Base-by-base conservation (phyloP, 1,140 invertebrate genomes). In the Callitettix versicolor region DNA sequence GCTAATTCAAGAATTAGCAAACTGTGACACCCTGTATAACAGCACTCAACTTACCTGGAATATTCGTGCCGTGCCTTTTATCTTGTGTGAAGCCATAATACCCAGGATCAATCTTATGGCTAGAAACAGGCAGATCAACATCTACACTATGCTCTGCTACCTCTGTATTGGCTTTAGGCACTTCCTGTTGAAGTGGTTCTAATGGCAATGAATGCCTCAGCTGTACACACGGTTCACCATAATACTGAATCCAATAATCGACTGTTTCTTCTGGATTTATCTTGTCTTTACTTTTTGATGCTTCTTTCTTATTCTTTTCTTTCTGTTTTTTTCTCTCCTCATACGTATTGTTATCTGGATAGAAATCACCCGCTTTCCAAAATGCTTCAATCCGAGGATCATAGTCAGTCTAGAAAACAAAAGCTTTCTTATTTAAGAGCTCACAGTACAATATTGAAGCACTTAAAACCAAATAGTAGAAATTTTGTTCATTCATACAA, bases 301-400 rank as follows among this genome's bases (percentile, higher is more conserved):
- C 36, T 58, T 66, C 51, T 67, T 73, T 5, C 66, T 65, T 2
- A 76, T 61, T 60, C 64, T 63, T 44, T 40, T 59, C 40, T 5
- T 48, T 41, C 12, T 56, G 50, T 42, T 60, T 57, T 21, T 59
- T 47, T 36, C 59, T 50, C 17, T 60, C 50, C 30, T 61, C 41
- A 34, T 59, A 33, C 15, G 58, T 53, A 20, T 64, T 38, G 38
- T 65, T 56, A n/a, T 76, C 71, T 1, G 78, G 73, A 60, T 79
- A 65, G 58, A 86, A 73, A 56, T 84, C 82, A 57, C 87, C 86
- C 52, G 77, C 74, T 61, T 75, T 76, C 88, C 88, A 91, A 67
- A 85, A 88, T 43, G 86, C 79, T 75, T 91, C 87, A 60, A 84
- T 69, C 34, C 86, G 72, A 6, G 88, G 82, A 57, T 85, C 77